Conservation (phyloP, 2,888 invertebrate genomes). For the Lithophane semibrunnea region DNA sequence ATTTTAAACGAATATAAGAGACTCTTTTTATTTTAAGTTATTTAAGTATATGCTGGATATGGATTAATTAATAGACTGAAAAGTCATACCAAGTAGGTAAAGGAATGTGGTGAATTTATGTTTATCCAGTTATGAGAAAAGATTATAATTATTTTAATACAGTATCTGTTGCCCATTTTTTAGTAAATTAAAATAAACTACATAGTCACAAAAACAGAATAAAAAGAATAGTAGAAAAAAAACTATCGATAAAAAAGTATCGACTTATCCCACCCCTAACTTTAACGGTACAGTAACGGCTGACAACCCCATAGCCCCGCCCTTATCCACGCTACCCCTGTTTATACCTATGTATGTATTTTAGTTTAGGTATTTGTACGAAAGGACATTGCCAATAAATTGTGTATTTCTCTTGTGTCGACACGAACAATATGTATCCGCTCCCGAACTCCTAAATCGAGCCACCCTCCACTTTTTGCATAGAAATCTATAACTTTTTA, state of each 20-base stretch:
- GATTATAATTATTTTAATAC: no score
- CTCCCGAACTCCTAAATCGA: no score
- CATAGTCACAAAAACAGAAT: no score
- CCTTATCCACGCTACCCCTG: conserved; percentile 71
- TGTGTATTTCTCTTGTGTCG: no score
- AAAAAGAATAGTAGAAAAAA: neutral
- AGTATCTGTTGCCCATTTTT: no score
- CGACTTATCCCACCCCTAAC: conserved; percentile 70
- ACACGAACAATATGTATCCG: no score
- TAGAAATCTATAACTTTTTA: no score
- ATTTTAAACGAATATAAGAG: neutral
- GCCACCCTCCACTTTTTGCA: no score
- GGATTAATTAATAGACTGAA: no score
- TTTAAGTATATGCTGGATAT: no score
- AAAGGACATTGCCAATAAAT: conserved; percentile 11
- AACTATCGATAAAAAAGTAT: conserved; percentile 43
- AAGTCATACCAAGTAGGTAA: no score
- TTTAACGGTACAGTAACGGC: conserved; percentile 84
- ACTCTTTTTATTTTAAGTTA: neutral
- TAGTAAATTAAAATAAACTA: no score
- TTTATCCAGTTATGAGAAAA: neutral
- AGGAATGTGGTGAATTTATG: neutral
- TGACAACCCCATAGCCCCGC: conserved; percentile 78
- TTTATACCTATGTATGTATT: conserved; percentile 33
- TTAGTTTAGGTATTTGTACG: conserved; percentile 59